These are phyloP conservation scores for Augochlorella aurata DNA, from an alignment of 2,888 invertebrate species.

Conservation along the genomic window DNA sequence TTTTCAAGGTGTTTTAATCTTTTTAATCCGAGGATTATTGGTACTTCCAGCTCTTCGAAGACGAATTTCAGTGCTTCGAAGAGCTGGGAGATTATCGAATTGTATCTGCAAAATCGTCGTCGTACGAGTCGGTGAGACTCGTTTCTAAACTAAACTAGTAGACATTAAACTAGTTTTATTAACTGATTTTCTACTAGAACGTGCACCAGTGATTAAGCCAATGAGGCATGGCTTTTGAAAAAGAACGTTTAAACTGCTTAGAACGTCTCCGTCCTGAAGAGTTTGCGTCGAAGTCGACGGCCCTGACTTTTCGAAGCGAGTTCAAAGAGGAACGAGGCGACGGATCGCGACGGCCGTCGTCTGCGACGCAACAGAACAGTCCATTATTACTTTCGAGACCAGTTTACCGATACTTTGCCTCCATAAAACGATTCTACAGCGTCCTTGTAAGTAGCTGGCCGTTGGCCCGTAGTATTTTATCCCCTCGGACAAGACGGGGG, in stretches of 20 bases:
- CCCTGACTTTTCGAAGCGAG: not conserved
- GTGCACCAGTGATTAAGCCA: too few species aligned
- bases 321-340: not conserved
- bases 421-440: constrained; percentile 16
- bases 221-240: not conserved
- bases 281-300: not conserved
- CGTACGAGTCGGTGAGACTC: too few species aligned
- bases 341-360: not conserved
- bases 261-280: not conserved
- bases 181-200: too few species aligned
- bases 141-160: too few species aligned
- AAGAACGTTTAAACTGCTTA: not conserved
- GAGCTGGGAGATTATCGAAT: too few species aligned
- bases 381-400: constrained; percentile 32
- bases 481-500: not conserved
- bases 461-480: constrained; percentile 19
- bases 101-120: too few species aligned
- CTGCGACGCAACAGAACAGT: constrained; percentile 4
- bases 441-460: not conserved
- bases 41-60: too few species aligned
- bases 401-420: not conserved
- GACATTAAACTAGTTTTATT: too few species aligned
- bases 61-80: too few species aligned
- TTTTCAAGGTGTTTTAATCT: too few species aligned
- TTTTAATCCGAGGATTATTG: too few species aligned